Evolutionary conservation across 1,140 invertebrate species (phyloP), one percentile per base, ranked within the genome.

Genomic region (Diabrotica undecimpunctata): DNA sequence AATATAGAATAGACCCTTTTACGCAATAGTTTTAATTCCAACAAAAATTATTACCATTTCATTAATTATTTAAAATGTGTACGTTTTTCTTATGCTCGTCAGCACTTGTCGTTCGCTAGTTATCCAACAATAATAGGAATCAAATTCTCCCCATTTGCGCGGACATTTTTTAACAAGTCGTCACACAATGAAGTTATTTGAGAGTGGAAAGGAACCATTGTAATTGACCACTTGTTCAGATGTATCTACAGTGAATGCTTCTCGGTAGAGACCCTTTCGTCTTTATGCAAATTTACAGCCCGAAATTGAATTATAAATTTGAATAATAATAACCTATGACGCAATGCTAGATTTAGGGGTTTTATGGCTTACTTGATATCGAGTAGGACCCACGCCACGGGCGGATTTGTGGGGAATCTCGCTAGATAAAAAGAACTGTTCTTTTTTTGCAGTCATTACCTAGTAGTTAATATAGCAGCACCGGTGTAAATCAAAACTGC

Each of bases 271-370:
- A 62, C 61, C 72, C 70, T 75, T 70, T 57, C 69, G 56, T 72
- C 72, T 74, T 74, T 76, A 76, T 76, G 75, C 70, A 75, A 76
- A 76, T 76, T 74, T 74, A 72, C 73, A 71, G 63, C 69, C 74
- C 73, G 68, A 70, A 76, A 76, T 76, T 75, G 75, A 76, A 76
- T 76, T 76, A 75, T 75, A 74, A 75, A 76, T 76, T 75, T 76
- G 75, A 76, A 76, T 76, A 74, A 76, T 73, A 76, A 76, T 75
- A 74, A 74, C 72, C 72, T 66, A 68, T 76, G 75, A 75, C 73
- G 75, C 61, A 73, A 69, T 54, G 25, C 25, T 54, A 54, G 12
- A 35, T 54, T 13, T 54, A 35, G 53, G 53, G 53, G 53, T 54
- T 54, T 54, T 54, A 12, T 13, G 53, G n/a, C 8, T 54, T 54